Conservation (phyloP, 2,113 vertebrate genomes). For the Heloderma charlesbogerti region DNA sequence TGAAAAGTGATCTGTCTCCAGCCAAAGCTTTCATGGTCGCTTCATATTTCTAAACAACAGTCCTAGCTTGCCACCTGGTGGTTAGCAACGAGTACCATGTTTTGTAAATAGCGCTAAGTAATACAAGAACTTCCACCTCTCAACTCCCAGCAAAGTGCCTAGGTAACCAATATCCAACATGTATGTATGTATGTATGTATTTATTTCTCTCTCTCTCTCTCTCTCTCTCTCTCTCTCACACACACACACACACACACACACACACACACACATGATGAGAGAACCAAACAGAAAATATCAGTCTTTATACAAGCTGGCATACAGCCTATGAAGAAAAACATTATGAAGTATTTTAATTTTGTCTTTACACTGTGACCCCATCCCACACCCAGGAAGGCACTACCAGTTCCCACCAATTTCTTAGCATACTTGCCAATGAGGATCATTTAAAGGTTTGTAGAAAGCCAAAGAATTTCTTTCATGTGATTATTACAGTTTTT, state of each 20-base stretch:
- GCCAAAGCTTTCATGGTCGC: not conserved
- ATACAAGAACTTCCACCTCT: not conserved
- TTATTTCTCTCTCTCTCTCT: too few species aligned
- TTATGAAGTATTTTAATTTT: conserved; percentile 29
- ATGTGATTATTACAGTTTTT: not conserved
- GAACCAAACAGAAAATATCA: not conserved
- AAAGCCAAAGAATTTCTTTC: conserved; percentile 50
- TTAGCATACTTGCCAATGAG: conserved; percentile 27
- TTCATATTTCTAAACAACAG: conserved; percentile 8
- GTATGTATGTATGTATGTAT: too few species aligned
- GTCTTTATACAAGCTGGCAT: conserved; percentile 4
- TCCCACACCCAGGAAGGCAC: conserved; percentile 56
- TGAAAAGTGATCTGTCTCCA: not conserved
- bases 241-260: too few species aligned
- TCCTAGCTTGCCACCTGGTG: conserved; percentile 74
- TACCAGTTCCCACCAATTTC: conserved; percentile 4
- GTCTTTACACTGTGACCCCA: not conserved
- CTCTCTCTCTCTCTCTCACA: too few species aligned
- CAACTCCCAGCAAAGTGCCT: fast-evolving
- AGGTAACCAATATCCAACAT: not conserved
- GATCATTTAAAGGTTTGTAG: conserved; percentile 41
- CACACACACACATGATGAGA: not conserved
- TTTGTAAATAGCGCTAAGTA: fast-evolving
- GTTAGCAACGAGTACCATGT: not conserved
- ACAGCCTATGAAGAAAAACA: conserved; percentile 21